Evolutionary conservation across 2,113 vertebrate genomes (phyloP), one percentile per base, ranked within the genome.

Genomic region (Mellivora capensis): DNA sequence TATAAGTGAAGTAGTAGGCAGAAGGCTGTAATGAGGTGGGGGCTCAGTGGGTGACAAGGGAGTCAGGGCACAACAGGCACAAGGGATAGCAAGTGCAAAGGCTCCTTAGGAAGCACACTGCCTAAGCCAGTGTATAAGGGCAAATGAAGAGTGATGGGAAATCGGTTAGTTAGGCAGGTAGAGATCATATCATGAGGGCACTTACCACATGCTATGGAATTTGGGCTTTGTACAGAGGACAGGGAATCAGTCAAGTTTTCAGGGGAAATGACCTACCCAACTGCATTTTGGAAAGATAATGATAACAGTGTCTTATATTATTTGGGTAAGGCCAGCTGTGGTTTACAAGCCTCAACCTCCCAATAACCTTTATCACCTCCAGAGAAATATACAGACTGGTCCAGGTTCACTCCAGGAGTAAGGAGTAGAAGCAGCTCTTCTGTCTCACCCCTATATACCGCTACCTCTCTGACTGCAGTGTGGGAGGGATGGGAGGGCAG

Each of bases 271-370:
- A 27, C 34, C 34, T 2, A 20, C 18, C 25, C 12, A 39, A 47
- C 67, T 93, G 52, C 88, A 90, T 90, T 87, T 87, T 86, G 74
- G 67, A 82, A 67, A 95, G 86, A 84, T 72, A 77, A 47, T 7
- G 10, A 57, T 49, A 86, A 49, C 23, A 39, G n/a, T 34, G 3
- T 79, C 59, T 91, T 62, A 44, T 25, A 47, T 61, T 89, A 52
- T 80, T 74, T 52, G 64, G 49, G 77, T 52, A 59, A n/a, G 77
- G 27, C 71, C 49, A 86, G 17, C 42, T 57, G 21, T 57, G 71
- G 52, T 59, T 80, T 62, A 72, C 67, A 80, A 97, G 61, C 27
- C 15, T 71, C 14, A 23, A 37, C 49, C 59, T 94, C 90, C 42
- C 27, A 42, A n/a, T 37, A 44, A 94, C 25, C 34, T 82, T 90